Base-by-base conservation (phyloP, 1,140 invertebrate genomes). In the Ceratosolen fusciceps region DNA sequence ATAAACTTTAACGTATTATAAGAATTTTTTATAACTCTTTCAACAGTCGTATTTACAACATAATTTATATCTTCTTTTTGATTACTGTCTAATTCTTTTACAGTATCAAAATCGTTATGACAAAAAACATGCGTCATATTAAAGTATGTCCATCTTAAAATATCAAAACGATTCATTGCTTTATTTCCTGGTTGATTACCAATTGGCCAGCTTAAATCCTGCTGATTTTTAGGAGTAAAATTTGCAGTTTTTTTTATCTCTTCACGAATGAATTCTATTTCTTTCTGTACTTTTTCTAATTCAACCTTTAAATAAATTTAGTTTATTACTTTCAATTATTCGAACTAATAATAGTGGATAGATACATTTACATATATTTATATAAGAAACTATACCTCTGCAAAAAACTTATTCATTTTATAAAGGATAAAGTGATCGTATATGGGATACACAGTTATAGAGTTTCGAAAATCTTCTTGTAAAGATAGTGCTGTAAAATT, bases 101-200 rank as follows among this genome's bases (percentile, higher is more conserved):
- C 84, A 67, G 92, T 93, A 54, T 90, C 90, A 84, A 94, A 94
- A 84, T 96, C 94, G 84, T 93, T 93, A 9, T 93, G 92, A 84
- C 95, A 91, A 86, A 94, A 96, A 26, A 95, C 92, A 86, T 97
- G 94, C n/a, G 94, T 94, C 58, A 90, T 90, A 86, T 97, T 97
- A 85, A 98, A 96, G 85, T 95, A 94, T 31, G 94, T 93, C 95
- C 96, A 98, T 34, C 92, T 93, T 29, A 96, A 91, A 74, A 98
- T 92, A 90, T 98, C 96, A 91, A 97, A 98, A 78, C 97, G 93
- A 82, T 92, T 94, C 26, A 91, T 90, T 10, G 96, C 94, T 79
- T 92, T 93, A 80, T 92, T 93, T 3, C 91, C 91, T 43, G 92
- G 90, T 47, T 93, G 92, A 85, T 94, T 93, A n/a, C 96, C 96